Percentiles rank a stretch among this genome's conserved stretches.
Evolutionary conservation across 64 coral and sea anemone genomes (phyloP).

Genomic region (Astreopora myriophthalma): DNA sequence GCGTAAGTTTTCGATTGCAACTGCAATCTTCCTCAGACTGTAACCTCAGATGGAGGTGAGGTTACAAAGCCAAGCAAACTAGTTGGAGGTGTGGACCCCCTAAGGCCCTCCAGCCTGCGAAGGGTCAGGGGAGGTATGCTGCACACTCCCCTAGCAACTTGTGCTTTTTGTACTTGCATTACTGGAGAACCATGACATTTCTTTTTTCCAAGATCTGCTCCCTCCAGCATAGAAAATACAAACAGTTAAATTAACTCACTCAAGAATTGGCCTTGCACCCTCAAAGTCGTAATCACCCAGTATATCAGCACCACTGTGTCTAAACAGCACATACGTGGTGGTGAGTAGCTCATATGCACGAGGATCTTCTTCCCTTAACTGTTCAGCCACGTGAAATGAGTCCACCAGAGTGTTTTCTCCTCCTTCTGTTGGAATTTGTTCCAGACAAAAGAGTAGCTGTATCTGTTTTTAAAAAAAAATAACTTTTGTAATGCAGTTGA

Average conservation of each 20-base stretch:
- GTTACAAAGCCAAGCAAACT: no score
- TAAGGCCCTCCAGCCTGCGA: no score
- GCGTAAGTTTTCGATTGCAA: no score
- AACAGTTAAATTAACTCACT: slow-evolving; percentile 53
- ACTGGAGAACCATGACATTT: no score
- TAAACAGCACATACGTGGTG: slow-evolving; percentile 70
- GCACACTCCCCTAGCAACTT: no score
- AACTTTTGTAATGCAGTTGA: no score
- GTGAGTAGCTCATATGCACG: slow-evolving; percentile 59
- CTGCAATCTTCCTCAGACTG: no score
- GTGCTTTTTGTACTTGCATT: no score
- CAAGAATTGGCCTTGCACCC: slow-evolving; percentile 81
- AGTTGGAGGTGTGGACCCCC: no score
- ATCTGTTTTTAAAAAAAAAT: slow-evolving; percentile 54
- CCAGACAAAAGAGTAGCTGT: slow-evolving; percentile 76
- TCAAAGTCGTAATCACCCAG: slow-evolving; percentile 66
- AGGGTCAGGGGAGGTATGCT: no score
- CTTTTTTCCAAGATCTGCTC: no score
- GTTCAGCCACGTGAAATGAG: slow-evolving; percentile 72
- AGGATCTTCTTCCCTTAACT: slow-evolving; percentile 54
- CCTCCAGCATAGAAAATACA: background rate
- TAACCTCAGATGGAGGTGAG: no score
- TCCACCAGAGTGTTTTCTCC: slow-evolving; percentile 82
- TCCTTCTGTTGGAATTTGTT: slow-evolving; percentile 66
- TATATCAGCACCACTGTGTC: slow-evolving; percentile 62